These are phyloP conservation scores for Drosophila neocordata DNA, from an alignment of 1,140 invertebrate species.

Conservation along the genomic window DNA sequence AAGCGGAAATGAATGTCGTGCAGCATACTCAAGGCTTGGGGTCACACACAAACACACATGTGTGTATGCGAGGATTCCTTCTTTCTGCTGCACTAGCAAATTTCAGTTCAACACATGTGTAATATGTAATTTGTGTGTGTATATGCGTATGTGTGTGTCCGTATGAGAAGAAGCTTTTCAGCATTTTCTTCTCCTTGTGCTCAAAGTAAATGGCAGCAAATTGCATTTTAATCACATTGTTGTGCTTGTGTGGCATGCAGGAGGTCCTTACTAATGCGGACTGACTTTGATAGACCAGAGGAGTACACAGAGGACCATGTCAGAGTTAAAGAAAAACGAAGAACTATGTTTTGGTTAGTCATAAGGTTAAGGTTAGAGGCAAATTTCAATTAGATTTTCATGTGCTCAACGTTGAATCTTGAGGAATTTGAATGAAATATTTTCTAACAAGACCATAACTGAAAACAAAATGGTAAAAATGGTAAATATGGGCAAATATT, in stretches of 20 bases:
- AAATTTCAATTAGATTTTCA: slow-evolving; percentile 1
- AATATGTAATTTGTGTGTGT: background rate
- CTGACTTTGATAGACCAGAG: background rate
- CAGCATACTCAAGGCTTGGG: slow-evolving; percentile 23
- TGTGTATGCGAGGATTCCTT: background rate
- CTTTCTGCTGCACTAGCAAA: slow-evolving; percentile 30
- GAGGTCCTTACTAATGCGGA: background rate
- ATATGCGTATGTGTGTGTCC: background rate
- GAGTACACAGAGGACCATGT: background rate
- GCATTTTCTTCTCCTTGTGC: slow-evolving; percentile 46
- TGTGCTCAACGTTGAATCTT: too few relatives aligned
- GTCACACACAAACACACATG: background rate
- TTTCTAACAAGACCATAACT: too few relatives aligned
- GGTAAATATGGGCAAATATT: too few relatives aligned
- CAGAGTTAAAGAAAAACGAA: background rate
- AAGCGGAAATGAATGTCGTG: slow-evolving; percentile 68
- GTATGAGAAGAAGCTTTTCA: slow-evolving; percentile 32
- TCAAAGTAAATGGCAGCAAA: slow-evolving; percentile 70
- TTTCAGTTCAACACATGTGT: slow-evolving; percentile 22
- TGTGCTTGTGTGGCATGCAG: slow-evolving; percentile 48
- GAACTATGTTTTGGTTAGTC: background rate
- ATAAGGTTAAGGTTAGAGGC: background rate
- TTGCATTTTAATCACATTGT: slow-evolving; percentile 80
- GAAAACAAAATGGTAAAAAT: too few relatives aligned
- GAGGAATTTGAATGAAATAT: background rate